Conservation (phyloP, 1,140 invertebrate species). For the Macrostomum lignano region DNA sequence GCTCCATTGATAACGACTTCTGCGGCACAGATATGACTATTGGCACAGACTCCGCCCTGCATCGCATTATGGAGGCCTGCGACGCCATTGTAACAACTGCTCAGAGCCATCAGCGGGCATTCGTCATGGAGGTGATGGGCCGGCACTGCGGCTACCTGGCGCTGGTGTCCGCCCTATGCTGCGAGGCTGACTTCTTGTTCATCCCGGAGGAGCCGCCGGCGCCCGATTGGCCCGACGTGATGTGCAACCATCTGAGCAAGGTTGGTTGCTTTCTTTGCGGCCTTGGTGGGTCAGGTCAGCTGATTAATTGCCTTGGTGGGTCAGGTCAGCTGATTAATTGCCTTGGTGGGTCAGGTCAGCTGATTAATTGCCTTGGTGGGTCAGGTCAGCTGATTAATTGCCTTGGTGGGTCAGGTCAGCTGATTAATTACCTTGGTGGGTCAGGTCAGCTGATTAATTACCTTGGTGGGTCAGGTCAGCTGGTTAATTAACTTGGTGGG, state of each 20-base stretch:
- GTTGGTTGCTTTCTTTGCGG: constrained; percentile 31
- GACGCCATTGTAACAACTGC: constrained; percentile 92
- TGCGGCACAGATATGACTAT: constrained; percentile 99
- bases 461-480: no score
- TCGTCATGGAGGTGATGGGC: constrained; percentile 99
- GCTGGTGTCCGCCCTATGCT: constrained; percentile 47
- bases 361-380: no score
- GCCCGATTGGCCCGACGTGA: constrained; percentile 55
- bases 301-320: no score
- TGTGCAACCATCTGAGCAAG: constrained; percentile 67
- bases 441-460: no score
- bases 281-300: no score
- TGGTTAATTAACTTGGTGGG: no score
- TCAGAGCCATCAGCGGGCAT: constrained; percentile 75
- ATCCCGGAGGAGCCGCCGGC: constrained; percentile 85
- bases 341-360: no score
- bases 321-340: no score
- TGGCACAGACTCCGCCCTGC: constrained; percentile 81
- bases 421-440: no score
- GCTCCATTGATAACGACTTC: constrained; percentile 98
- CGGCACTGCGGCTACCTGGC: constrained; percentile 92
- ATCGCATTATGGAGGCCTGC: constrained; percentile 87
- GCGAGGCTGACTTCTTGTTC: constrained; percentile 45
- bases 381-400: no score
- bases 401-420: no score